Evolutionary conservation across 2,113 vertebrate species (phyloP).

Genomic region (Oriolus oriolus): DNA sequence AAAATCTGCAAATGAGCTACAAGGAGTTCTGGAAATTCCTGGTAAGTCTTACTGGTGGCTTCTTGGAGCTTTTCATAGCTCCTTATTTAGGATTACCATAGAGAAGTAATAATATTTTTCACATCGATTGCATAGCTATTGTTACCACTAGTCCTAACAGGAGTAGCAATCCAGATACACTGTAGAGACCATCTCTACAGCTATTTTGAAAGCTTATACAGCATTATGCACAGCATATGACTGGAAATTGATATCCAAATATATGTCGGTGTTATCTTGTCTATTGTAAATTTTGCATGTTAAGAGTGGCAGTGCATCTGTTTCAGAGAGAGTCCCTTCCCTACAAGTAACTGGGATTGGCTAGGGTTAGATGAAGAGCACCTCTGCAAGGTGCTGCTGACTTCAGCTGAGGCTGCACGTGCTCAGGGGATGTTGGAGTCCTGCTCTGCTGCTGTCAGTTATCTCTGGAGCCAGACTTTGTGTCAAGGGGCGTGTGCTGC

Average conservation of each 20-base stretch:
- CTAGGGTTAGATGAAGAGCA: neutral
- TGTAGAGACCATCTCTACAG: neutral
- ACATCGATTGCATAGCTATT: neutral
- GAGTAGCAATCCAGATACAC: neutral
- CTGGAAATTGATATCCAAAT: neutral
- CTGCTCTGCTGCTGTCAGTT: neutral
- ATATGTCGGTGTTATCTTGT: neutral
- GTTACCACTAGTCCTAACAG: neutral
- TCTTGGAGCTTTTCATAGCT: neutral
- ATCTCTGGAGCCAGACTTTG: neutral
- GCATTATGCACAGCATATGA: neutral
- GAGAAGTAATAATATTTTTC: neutral
- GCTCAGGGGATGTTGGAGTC: neutral
- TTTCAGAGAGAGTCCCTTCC: neutral
- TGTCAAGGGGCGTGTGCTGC: neutral
- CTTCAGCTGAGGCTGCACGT: neutral
- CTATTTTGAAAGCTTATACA: neutral
- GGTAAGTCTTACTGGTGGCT: neutral
- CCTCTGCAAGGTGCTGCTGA: neutral
- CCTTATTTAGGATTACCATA: neutral
- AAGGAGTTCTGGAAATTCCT: neutral
- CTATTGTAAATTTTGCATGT: fast-evolving
- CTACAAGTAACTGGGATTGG: neutral
- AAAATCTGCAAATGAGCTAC: neutral
- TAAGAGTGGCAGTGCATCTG: neutral